Base-by-base conservation (phyloP, 2,797 vertebrate species). In the Remorina albescens region DNA sequence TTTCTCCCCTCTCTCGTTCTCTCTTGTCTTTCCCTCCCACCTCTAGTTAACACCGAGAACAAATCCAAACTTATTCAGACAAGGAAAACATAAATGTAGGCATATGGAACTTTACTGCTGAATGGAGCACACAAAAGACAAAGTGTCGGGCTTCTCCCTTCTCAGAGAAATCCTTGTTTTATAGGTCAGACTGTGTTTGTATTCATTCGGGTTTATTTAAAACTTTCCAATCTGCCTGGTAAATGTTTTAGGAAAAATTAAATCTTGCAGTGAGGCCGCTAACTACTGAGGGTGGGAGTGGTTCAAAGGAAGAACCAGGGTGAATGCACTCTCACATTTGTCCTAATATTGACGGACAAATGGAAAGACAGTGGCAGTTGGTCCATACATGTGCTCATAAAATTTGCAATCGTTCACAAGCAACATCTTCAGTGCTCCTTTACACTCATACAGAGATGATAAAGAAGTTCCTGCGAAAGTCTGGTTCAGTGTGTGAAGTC, bases 181-280 rank as follows among this genome's bases (percentile, higher is more conserved):
- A 66, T 55, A 69, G 82, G 82, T 56, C 70, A 74, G 67, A 73
- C 86, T 63, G 62, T 76, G 82, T 83, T 89, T 88, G 64, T 82
- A 63, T 85, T 87, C 78, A 88, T 83, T 83, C 80, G 57, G 71
- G 54, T 74, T 78, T 71, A 83, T 85, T 86, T 80, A 78, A 86
- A 88, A 90, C 81, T 90, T 92, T 93, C 91, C 92, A 88, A 81
- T 77, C 53, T 68, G 56, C 81, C 60, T n/a, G 10, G 55, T 63
- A 54, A 77, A 76, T 91, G 90, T 91, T 90, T 91, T 88, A 90
- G 90, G 91, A 92, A 91, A 91, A 88, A 76, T 61, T 53, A 66
- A 83, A 89, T 84, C 60, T 82, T 18, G 39, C 82, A 62, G 46
- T 74, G 73, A 88, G 76, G 79, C 72, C 59, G 74, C 76, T 70